Percentiles rank a stretch among this genome's conserved stretches.
phyloP scores from a whole-genome alignment of 2,797 vertebrate genomes.

The Fratercula arctica region DNA sequence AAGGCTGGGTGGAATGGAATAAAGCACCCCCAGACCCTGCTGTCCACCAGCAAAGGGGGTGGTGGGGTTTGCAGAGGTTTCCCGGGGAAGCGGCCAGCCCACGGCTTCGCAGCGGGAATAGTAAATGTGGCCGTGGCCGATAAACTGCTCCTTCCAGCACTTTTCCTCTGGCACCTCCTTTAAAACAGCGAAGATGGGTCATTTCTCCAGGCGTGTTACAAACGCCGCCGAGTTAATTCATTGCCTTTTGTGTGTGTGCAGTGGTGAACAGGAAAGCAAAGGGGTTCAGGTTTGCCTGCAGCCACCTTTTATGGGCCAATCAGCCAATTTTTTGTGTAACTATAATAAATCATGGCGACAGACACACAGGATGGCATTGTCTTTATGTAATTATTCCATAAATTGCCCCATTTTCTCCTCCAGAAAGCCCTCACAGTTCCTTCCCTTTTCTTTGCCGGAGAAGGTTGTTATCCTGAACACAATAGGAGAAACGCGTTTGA shows the following conservation, averaged over 20 bases:
- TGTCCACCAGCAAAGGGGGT: background rate
- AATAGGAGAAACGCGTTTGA: background rate
- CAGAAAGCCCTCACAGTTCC: background rate
- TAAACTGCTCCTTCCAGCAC: background rate
- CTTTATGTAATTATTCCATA: conserved; percentile 51
- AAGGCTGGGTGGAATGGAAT: background rate
- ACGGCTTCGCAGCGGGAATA: background rate
- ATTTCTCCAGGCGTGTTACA: background rate
- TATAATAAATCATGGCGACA: background rate
- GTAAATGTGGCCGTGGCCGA: rapidly evolving
- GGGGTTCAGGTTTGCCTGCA: background rate
- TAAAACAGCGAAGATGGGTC: background rate
- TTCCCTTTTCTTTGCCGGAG: background rate
- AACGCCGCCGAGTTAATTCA: background rate
- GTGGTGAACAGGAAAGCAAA: background rate
- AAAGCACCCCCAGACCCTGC: background rate
- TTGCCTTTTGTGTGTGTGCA: background rate
- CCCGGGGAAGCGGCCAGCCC: background rate
- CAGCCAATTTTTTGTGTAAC: conserved; percentile 34
- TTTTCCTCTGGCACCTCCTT: background rate
- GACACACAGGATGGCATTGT: background rate
- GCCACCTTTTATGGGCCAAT: conserved; percentile 18
- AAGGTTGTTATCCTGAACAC: background rate
- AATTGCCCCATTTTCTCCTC: background rate
- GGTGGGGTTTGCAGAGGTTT: background rate